Base-by-base conservation (phyloP, 1,140 invertebrate species). In the Drosophila auraria region DNA sequence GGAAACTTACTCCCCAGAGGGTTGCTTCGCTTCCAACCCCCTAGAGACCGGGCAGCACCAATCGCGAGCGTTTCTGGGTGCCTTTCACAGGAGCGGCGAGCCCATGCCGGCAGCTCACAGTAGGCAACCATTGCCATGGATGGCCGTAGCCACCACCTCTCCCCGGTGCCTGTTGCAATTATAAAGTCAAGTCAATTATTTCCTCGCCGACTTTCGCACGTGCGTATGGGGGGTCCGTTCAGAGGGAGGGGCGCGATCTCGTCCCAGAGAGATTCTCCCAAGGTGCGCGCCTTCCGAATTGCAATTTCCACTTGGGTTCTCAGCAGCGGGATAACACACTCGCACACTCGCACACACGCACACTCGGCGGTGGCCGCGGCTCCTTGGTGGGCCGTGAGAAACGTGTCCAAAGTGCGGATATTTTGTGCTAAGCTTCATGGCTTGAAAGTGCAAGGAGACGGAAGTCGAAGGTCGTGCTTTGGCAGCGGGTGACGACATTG, bases 211-310 rank as follows among this genome's bases (percentile, higher is more conserved):
- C 47, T 74, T 91, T 89, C 89, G 89, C 89, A 91, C 82, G 82
- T 91, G 89, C 71, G 74, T 91, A 80, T 89, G 89, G 89, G 89
- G 89, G 89, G 89, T 91, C 89, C 62, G 89, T 91, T 89, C 62
- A 23, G 20, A 7, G 5, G 53, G 17, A 65, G 81, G 68, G 78
- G 77, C 76, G 73, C 70, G 70, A 73, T 72, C 66, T 59, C 64
- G 42, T 51, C 8, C 17, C 20, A 36, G 54, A 25, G 54, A 25
- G 66, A 20, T 50, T 54, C 47, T 66, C 50, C 69, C 50, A 80
- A 80, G 75, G 75, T 73, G 54, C 54, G 54, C 36, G 76, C 57
- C 56, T 45, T 45, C 44, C 27, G 27, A 58, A 60, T 42, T 80
- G 74, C 80, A 56, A 77, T 78, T 86, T 87, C 68, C 74, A 78